Evolutionary conservation across 2,797 vertebrate species (phyloP).

Genomic region (Gallinago stenura): DNA sequence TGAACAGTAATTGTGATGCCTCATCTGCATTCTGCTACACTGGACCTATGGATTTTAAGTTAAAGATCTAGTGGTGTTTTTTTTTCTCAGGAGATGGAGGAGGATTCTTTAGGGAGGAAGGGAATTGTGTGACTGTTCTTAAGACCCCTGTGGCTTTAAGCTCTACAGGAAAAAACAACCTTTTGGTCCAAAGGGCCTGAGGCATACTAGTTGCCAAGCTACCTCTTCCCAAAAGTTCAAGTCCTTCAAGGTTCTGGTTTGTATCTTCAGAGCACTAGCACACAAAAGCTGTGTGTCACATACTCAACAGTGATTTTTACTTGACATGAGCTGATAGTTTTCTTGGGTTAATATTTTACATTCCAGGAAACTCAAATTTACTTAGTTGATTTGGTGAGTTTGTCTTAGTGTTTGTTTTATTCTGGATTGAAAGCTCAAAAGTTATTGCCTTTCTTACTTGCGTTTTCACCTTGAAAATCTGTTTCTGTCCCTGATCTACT

Average conservation of each 20-base stretch:
- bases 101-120: rapidly evolving
- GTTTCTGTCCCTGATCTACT: neutral
- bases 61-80: neutral
- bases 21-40: neutral
- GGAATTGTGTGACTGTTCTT: neutral
- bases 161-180: neutral
- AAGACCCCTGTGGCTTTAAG: neutral
- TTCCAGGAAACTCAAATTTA: neutral
- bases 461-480: neutral
- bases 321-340: neutral
- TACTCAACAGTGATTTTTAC: neutral
- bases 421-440: neutral
- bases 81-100: neutral
- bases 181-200: neutral
- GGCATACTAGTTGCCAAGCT: neutral
- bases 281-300: neutral
- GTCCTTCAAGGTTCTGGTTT: neutral
- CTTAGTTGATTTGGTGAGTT: neutral
- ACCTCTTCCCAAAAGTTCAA: neutral
- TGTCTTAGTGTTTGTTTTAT: neutral
- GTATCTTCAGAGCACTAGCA: neutral
- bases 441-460: neutral
- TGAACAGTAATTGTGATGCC: neutral
- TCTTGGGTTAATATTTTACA: neutral
- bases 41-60: neutral